Percentiles rank a stretch among this genome's conserved stretches.
These are phyloP conservation scores for Tichodroma muraria DNA, from an alignment of 2,113 vertebrate species.

Conservation along the genomic window DNA sequence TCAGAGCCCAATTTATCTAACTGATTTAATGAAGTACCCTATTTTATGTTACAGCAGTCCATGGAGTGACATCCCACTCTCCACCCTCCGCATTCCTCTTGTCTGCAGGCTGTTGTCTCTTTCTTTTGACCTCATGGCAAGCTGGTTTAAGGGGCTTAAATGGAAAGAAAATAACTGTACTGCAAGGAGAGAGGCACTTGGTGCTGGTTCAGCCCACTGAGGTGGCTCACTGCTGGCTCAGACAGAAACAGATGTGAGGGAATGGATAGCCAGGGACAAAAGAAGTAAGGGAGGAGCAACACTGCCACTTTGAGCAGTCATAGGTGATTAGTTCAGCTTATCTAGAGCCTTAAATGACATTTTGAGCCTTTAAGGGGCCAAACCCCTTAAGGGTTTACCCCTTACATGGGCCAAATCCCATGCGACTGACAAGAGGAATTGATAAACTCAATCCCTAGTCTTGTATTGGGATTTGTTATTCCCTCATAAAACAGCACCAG, in stretches of 20 bases:
- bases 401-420: neutral
- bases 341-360: neutral
- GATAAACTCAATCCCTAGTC: neutral
- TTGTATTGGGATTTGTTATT: neutral
- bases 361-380: neutral
- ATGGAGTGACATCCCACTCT: neutral
- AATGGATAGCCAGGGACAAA: neutral
- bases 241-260: neutral
- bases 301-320: neutral
- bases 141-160: neutral
- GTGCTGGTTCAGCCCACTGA: neutral
- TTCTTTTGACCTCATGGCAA: neutral
- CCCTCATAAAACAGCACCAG: neutral
- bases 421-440: neutral
- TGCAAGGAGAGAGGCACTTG: neutral
- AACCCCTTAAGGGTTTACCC: too few relatives aligned
- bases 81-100: fast-evolving
- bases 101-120: neutral
- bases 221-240: neutral
- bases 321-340: neutral
- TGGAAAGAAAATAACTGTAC: neutral
- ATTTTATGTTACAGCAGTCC: neutral
- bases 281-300: neutral
- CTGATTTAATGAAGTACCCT: neutral
- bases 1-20: neutral